Evolutionary conservation across 2,888 invertebrate genomes (phyloP).

Genomic region (Stenurella melanura): DNA sequence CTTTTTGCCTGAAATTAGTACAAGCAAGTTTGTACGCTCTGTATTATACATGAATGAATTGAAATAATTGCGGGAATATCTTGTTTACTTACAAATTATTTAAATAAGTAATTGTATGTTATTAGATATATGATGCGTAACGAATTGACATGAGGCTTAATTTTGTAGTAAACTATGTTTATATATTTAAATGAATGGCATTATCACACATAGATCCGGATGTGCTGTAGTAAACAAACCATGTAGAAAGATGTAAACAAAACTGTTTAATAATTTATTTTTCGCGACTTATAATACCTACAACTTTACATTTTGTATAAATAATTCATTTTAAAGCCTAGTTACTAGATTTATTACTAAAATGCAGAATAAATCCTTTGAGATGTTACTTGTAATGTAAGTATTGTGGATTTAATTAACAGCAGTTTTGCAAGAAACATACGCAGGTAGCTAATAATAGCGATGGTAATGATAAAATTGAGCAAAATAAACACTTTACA

Average conservation of each 20-base stretch:
- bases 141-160: not conserved
- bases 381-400: not conserved
- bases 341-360: slow-evolving; percentile 8
- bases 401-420: slow-evolving; percentile 4
- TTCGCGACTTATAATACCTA: not conserved
- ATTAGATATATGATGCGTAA: slow-evolving; percentile 14
- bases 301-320: slow-evolving; percentile 16
- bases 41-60: not conserved
- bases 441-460: not conserved
- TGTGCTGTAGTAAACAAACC: slow-evolving; percentile 26
- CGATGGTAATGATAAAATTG: not conserved
- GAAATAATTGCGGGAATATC: slow-evolving; percentile 19
- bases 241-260: slow-evolving; percentile 30
- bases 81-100: slow-evolving; percentile 16
- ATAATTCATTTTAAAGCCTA: slow-evolving; percentile 24
- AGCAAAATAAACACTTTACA: too few relatives aligned
- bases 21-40: too few relatives aligned
- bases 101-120: slow-evolving; percentile 30
- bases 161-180: slow-evolving; percentile 23
- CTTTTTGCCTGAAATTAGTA: too few relatives aligned
- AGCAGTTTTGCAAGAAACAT: not conserved
- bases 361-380: slow-evolving; percentile 8
- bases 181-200: slow-evolving; percentile 30
- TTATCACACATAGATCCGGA: slow-evolving; percentile 34
- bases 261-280: slow-evolving; percentile 25